Percentiles rank a stretch among this genome's conserved stretches.
Evolutionary conservation across 2,113 vertebrate genomes (phyloP).

Genomic region (Brienomyrus longianalis): DNA sequence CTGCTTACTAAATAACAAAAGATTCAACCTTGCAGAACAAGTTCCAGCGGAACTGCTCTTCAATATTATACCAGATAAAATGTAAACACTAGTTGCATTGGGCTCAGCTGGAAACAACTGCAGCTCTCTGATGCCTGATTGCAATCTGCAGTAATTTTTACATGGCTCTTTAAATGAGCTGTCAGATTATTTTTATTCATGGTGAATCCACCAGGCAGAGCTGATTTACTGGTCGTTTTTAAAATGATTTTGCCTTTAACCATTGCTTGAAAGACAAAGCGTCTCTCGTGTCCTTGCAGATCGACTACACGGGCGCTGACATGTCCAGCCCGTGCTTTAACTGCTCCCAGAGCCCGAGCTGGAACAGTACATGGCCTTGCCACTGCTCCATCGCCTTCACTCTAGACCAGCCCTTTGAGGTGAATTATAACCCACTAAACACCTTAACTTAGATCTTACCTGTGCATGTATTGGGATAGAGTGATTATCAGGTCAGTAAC

Average conservation of each 20-base stretch:
- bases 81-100: background rate
- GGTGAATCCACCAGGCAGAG: background rate
- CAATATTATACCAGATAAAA: background rate
- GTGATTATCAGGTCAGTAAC: background rate
- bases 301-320: conserved; percentile 88
- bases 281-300: conserved; percentile 56
- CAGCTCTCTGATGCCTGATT: background rate
- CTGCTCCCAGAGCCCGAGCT: conserved; percentile 70
- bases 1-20: background rate
- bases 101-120: background rate
- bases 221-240: background rate
- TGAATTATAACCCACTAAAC: conserved; percentile 35
- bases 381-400: conserved; percentile 74
- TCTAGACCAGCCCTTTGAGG: conserved; percentile 82
- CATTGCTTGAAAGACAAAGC: background rate
- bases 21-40: background rate
- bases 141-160: background rate
- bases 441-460: background rate
- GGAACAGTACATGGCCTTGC: conserved; percentile 66
- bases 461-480: background rate
- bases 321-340: conserved; percentile 69
- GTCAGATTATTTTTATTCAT: background rate
- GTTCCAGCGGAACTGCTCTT: background rate
- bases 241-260: background rate
- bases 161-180: background rate